Percentiles rank a stretch among this genome's conserved stretches.
phyloP scores from a whole-genome alignment of 2,797 vertebrate species.

The Melopsittacus undulatus region DNA sequence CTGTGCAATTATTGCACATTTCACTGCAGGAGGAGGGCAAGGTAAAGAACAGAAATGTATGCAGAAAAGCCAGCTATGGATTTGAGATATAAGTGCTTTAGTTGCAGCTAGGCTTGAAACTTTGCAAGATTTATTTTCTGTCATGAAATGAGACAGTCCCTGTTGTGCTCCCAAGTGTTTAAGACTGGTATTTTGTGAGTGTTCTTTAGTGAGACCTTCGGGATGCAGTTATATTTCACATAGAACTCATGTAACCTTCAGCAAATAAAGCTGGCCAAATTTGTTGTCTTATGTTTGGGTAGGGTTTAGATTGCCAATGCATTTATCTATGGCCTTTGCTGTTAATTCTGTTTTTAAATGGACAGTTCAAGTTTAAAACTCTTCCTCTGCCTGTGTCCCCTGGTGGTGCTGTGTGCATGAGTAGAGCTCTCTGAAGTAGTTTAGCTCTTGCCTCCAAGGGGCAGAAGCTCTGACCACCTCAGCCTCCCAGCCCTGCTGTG shows the following conservation, averaged over 20 bases:
- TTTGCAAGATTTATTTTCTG: neutral
- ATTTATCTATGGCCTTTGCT: neutral
- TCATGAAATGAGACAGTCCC: neutral
- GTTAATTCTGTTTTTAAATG: neutral
- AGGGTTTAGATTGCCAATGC: neutral
- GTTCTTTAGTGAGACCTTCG: neutral
- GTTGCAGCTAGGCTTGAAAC: neutral
- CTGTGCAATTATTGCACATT: constrained; percentile 61
- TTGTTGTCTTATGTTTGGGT: neutral
- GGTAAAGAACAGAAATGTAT: constrained; percentile 6
- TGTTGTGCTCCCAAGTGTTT: neutral
- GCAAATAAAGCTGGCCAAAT: neutral
- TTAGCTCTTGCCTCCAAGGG: neutral
- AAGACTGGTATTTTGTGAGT: neutral
- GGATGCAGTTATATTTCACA: neutral
- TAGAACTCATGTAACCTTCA: neutral
- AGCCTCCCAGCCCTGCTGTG: neutral
- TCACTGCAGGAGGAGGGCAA: constrained; percentile 23
- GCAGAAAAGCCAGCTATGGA: neutral
- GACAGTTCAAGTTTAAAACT: neutral
- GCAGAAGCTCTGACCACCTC: neutral
- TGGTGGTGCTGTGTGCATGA: neutral
- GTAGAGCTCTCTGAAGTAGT: neutral
- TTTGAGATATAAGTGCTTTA: neutral
- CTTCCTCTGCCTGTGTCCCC: neutral